These are phyloP conservation scores for Coilia nasus DNA, from an alignment of 2,797 vertebrate species.

Conservation along the genomic window DNA sequence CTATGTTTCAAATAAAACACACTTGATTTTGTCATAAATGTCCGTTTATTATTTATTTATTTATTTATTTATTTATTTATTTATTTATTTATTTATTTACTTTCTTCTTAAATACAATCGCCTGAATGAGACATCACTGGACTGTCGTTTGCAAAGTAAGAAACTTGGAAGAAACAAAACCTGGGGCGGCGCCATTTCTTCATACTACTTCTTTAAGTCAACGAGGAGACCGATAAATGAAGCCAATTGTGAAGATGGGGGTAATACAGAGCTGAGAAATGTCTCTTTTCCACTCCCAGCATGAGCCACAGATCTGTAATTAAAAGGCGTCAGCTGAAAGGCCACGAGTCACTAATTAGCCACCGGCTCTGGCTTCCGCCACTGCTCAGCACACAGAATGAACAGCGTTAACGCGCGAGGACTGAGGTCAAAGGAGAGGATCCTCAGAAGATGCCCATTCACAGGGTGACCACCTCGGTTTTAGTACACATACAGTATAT, in stretches of 20 bases:
- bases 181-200: background rate
- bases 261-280: slow-evolving; percentile 35
- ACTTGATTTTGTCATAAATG: background rate
- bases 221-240: background rate
- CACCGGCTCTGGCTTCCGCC: slow-evolving; percentile 69
- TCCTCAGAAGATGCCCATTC: background rate
- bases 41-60: background rate
- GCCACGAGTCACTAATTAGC: slow-evolving; percentile 78
- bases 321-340: slow-evolving; percentile 73
- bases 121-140: background rate
- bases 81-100: too few species aligned
- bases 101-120: too few species aligned
- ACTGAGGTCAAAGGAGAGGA: slow-evolving; percentile 60
- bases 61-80: too few species aligned
- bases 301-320: slow-evolving; percentile 76
- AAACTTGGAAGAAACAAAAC: background rate
- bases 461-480: background rate
- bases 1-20: too few species aligned
- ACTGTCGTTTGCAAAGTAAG: background rate
- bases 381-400: slow-evolving; percentile 66
- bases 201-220: background rate
- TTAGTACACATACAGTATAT: background rate
- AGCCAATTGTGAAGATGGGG: slow-evolving; percentile 28
- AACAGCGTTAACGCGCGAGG: slow-evolving; percentile 74
- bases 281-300: slow-evolving; percentile 56